Conservation (phyloP, 92 coral and sea anemone species). For the Hydrozoanthus gracilis region DNA sequence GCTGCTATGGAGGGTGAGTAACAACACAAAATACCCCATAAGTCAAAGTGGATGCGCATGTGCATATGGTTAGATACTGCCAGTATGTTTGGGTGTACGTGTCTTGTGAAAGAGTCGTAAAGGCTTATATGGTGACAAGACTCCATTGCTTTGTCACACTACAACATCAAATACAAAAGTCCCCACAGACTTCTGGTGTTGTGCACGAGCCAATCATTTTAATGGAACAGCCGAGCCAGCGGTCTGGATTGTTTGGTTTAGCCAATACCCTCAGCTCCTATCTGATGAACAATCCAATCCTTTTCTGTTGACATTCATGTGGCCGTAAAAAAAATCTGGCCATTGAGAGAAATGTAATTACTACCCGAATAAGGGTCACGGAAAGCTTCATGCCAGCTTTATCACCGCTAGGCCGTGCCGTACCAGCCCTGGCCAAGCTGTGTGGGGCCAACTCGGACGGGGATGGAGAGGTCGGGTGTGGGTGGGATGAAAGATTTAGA, state of each 20-base stretch:
- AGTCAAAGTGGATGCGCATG: neutral
- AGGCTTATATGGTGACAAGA: neutral
- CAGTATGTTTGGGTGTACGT: neutral
- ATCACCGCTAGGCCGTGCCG: neutral
- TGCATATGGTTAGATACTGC: neutral
- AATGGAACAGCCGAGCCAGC: no score
- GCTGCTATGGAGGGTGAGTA: neutral
- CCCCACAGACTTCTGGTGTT: neutral
- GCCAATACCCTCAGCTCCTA: neutral
- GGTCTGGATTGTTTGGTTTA: neutral
- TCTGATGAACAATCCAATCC: neutral
- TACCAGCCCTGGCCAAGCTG: neutral
- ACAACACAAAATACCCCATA: neutral
- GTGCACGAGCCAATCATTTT: neutral
- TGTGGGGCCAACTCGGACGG: neutral
- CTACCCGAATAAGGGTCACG: neutral
- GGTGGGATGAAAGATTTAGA: neutral
- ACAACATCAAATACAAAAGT: neutral
- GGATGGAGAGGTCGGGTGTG: neutral
- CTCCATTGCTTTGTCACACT: neutral
- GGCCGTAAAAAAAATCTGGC: neutral
- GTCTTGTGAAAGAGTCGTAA: neutral
- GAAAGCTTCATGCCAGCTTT: neutral
- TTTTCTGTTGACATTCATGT: neutral
- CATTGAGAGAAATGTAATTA: neutral